phyloP scores from a whole-genome alignment of 2,888 invertebrate genomes.

The Doris montereyensis region DNA sequence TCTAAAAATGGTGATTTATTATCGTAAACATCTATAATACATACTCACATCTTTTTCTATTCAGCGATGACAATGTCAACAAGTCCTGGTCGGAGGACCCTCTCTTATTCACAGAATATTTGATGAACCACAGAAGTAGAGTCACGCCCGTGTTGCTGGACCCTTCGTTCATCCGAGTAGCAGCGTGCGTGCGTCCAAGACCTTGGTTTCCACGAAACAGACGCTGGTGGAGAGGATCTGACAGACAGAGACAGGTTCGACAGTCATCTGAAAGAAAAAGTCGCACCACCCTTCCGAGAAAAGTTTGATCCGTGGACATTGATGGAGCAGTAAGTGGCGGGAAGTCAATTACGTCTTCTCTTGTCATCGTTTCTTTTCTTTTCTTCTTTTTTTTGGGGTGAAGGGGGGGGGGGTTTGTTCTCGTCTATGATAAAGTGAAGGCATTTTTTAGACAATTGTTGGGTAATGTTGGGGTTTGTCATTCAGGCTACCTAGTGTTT shows the following conservation, averaged over 20 bases:
- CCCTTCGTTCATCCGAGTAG: not conserved
- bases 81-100: constrained; percentile 48
- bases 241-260: constrained; percentile 57
- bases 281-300: constrained; percentile 58
- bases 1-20: too few species aligned
- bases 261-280: constrained; percentile 56
- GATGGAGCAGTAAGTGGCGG: constrained; percentile 63
- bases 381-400: too few species aligned
- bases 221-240: constrained; percentile 54
- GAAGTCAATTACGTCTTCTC: too few species aligned
- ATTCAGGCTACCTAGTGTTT: too few species aligned
- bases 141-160: not conserved
- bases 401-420: too few species aligned
- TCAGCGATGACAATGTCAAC: not conserved
- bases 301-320: constrained; percentile 66
- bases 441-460: too few species aligned
- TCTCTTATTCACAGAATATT: constrained; percentile 62
- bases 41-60: too few species aligned
- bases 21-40: too few species aligned
- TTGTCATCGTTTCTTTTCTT: too few species aligned
- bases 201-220: constrained; percentile 51
- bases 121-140: not conserved
- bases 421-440: too few species aligned
- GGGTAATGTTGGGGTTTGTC: too few species aligned
- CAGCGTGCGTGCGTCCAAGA: constrained; percentile 34